Evolutionary conservation across 2,888 invertebrate genomes (phyloP).

Genomic region (Ecliptopera silaceata): DNA sequence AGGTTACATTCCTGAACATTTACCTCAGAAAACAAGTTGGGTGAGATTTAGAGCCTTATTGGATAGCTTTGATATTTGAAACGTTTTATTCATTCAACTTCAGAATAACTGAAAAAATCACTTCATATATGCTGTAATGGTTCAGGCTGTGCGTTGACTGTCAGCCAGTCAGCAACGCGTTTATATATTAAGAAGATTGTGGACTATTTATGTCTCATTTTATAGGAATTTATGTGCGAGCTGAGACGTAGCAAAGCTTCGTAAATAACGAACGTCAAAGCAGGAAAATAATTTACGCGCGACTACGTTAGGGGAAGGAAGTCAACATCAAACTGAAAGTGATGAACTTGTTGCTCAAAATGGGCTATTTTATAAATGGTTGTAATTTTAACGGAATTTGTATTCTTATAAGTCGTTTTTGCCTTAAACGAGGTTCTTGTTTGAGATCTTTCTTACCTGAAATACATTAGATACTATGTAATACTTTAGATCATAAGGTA

Average conservation of each 20-base stretch:
- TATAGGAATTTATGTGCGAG: slow-evolving; percentile 63
- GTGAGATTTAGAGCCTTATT: too few relatives aligned
- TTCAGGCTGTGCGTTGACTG: neutral
- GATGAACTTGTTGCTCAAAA: slow-evolving; percentile 34
- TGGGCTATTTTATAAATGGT: slow-evolving; percentile 2
- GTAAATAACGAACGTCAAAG: slow-evolving; percentile 66
- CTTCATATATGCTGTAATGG: too few relatives aligned
- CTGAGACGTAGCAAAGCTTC: slow-evolving; percentile 48
- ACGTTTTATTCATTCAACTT: too few relatives aligned
- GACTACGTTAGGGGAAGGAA: slow-evolving; percentile 55
- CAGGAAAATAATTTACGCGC: slow-evolving; percentile 57
- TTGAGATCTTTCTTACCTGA: too few relatives aligned
- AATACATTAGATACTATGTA: too few relatives aligned
- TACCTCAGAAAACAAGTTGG: too few relatives aligned
- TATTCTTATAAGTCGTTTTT: slow-evolving; percentile 4
- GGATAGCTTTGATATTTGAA: too few relatives aligned
- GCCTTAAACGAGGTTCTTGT: neutral
- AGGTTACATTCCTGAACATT: too few relatives aligned
- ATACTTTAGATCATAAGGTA: too few relatives aligned
- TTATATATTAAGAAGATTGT: slow-evolving; percentile 37
- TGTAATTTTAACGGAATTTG: slow-evolving; percentile 2
- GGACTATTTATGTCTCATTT: slow-evolving; percentile 66
- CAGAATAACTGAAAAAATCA: too few relatives aligned
- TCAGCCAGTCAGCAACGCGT: neutral
- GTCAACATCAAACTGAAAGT: slow-evolving; percentile 44